Base-by-base conservation (phyloP, 2,797 vertebrate species). In the Scolopax bukidnonensis region DNA sequence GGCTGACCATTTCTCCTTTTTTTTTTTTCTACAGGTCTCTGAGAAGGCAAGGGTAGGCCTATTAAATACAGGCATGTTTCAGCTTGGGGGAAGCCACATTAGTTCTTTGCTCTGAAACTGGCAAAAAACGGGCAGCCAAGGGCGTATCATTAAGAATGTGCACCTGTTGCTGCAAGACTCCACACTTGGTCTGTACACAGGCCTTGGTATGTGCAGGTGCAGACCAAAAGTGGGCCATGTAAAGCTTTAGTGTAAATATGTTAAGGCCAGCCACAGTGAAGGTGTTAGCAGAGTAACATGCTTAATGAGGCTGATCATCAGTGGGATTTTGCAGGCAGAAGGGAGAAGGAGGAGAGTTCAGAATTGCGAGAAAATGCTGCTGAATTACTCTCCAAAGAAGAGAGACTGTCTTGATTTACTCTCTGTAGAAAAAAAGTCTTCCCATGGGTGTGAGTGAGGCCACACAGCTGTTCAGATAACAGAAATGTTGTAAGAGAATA, bases 241-340 rank as follows among this genome's bases (percentile, higher is more conserved):
- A 76, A 91, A 53, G 28, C 51, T 76, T 91, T 54, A 88, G 30
- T 57, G 51, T 78, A 91, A 91, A 64, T 94, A 68, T 65, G 53
- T 68, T 77, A 63, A 40, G 43, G 24, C 9, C 60, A 65, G n/a
- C 20, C 84, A 77, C 27, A 65, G 6, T 40, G 38, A 32, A 93
- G 59, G 32, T n/a, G 33, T 83, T 83, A 76, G 23, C 9, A 5
- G 70, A 60, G 54, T 36, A 56, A 64, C 21, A 56, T 78, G 32
- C 33, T 84, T 90, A 91, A 90, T 89, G 59, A 93, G 57, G 61
- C 27, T 53, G 57, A 61, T 80, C 54, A 88, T 73, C 32, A 57
- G 33, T 57, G 69, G 51, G 32, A 63, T 94, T 93, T 94, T 86
- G 32, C 67, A 83, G 53, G 92, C 63, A 86, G 89, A 91, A 81